Conservation (phyloP, 1,140 invertebrate genomes). For the Bactericera cockerelli region DNA sequence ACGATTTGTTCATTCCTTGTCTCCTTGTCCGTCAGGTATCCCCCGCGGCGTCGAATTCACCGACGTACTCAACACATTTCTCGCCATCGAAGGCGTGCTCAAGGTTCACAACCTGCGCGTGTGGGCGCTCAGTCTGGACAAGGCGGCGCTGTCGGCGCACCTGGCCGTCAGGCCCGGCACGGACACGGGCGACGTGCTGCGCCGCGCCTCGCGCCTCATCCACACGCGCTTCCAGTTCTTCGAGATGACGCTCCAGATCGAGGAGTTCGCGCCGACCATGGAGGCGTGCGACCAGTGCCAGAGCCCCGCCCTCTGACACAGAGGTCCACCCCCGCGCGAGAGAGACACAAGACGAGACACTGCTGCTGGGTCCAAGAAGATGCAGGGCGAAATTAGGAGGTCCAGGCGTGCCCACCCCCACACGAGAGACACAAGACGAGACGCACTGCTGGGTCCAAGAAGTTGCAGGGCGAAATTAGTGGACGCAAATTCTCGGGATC, state of each 20-base stretch:
- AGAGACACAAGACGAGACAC: too few species aligned
- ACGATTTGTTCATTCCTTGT: too few species aligned
- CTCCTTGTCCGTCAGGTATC: too few species aligned
- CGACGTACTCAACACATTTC: constrained; percentile 68
- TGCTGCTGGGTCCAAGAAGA: too few species aligned
- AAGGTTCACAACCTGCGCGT: constrained; percentile 90
- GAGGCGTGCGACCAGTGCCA: constrained; percentile 81
- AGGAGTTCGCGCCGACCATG: constrained; percentile 86
- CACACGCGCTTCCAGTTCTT: constrained; percentile 84
- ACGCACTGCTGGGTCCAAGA: too few species aligned
- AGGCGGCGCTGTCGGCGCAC: constrained; percentile 84
- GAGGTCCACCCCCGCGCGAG: neutral
- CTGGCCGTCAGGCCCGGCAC: constrained; percentile 65
- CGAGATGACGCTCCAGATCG: constrained; percentile 95
- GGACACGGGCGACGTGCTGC: constrained; percentile 64
- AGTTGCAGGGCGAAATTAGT: too few species aligned
- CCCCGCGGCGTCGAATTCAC: constrained; percentile 75
- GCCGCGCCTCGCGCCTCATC: constrained; percentile 65
- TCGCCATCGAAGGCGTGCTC: constrained; percentile 73
- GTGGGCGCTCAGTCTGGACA: constrained; percentile 92
- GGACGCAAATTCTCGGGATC: too few species aligned
- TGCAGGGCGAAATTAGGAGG: too few species aligned
- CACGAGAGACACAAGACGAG: too few species aligned
- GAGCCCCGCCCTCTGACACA: constrained; percentile 30
- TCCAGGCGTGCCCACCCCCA: too few species aligned